Evolutionary conservation across 2,113 vertebrate genomes (phyloP).

Genomic region (Thalassarche chlororhynchos): DNA sequence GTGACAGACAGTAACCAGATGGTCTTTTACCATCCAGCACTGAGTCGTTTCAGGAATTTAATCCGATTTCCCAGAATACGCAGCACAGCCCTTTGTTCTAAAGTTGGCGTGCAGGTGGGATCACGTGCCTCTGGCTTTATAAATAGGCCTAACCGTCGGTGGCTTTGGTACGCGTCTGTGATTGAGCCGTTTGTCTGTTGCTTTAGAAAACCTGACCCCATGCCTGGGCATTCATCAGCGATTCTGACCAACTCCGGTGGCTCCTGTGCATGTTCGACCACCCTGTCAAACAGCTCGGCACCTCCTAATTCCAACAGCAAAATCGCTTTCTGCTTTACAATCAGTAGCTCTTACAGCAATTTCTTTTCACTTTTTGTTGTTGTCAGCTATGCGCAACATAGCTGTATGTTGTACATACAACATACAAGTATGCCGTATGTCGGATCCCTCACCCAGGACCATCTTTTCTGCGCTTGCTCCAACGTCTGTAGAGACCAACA

Average conservation of each 20-base stretch:
- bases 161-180: neutral
- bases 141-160: neutral
- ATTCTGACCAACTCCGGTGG: neutral
- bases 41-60: slow-evolving; percentile 11
- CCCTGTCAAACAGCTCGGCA: rapidly evolving
- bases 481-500: neutral
- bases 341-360: neutral
- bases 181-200: neutral
- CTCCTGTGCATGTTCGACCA: neutral
- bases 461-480: neutral
- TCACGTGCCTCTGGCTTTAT: neutral
- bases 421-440: neutral
- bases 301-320: neutral
- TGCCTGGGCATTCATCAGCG: neutral
- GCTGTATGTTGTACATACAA: too few relatives aligned
- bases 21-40: neutral
- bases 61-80: slow-evolving; percentile 50
- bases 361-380: neutral
- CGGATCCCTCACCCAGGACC: neutral
- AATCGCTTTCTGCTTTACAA: neutral
- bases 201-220: neutral
- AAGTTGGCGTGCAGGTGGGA: slow-evolving; percentile 29
- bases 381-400: neutral
- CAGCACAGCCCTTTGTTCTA: neutral
- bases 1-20: slow-evolving; percentile 61